phyloP scores from a whole-genome alignment of 30 jellyfish, hydroid and myxozoan species.

The Cassiopea xamachana region DNA sequence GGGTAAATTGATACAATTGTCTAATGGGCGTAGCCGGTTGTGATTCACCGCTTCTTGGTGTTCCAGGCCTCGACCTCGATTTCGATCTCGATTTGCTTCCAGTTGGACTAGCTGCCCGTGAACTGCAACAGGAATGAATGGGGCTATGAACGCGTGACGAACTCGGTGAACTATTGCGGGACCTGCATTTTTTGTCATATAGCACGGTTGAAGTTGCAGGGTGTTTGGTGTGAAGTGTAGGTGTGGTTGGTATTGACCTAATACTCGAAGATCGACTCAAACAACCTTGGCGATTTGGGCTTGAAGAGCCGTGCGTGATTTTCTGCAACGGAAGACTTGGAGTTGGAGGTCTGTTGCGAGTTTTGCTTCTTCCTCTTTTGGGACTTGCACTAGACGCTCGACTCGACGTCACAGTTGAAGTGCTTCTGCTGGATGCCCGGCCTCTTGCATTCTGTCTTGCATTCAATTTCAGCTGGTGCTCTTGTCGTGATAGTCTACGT shows the following conservation, averaged over 20 bases:
- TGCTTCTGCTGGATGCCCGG: conserved; percentile 77
- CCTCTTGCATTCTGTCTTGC: conserved; percentile 66
- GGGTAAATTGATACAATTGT: conserved; percentile 75
- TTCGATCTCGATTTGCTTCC: conserved; percentile 73
- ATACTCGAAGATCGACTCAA: conserved; percentile 96
- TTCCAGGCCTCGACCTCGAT: conserved; percentile 83
- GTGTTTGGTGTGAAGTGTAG: conserved; percentile 87
- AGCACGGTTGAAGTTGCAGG: conserved; percentile 86
- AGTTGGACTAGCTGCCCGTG: conserved; percentile 74
- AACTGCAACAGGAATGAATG: conserved; percentile 40
- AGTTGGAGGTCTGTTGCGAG: conserved; percentile 71
- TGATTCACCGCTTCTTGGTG: conserved; percentile 75
- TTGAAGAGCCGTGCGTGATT: conserved; percentile 53
- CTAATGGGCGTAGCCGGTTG: conserved; percentile 77
- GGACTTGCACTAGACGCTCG: conserved; percentile 96
- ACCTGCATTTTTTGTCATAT: conserved; percentile 64
- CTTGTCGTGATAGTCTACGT: conserved; percentile 95
- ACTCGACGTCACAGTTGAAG: conserved; percentile 88
- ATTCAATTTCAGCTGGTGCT: conserved; percentile 75
- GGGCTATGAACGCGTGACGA: conserved; percentile 85
- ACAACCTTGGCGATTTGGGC: conserved; percentile 81
- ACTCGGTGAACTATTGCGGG: conserved; percentile 72
- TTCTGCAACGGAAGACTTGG: conserved; percentile 59
- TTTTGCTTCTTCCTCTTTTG: conserved; percentile 79
- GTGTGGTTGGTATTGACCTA: conserved; percentile 97